These are phyloP conservation scores for Gulo gulo DNA, from an alignment of 2,113 vertebrate genomes.

Conservation along the genomic window DNA sequence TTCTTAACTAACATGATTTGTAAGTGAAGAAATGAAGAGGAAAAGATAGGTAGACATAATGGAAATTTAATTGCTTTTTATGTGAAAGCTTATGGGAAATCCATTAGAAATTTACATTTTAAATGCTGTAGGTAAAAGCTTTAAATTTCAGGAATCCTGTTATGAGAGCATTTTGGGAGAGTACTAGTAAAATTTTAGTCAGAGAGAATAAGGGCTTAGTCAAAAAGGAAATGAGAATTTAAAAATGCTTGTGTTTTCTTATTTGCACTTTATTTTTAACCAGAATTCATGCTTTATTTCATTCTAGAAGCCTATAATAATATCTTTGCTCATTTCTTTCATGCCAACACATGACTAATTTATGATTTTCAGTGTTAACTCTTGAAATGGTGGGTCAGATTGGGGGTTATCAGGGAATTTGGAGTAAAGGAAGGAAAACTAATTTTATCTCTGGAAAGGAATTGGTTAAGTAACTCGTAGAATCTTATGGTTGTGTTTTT, in stretches of 20 bases:
- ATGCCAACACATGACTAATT: neutral
- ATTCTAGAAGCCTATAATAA: neutral
- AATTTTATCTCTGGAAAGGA: neutral
- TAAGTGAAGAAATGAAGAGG: neutral
- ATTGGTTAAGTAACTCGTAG: neutral
- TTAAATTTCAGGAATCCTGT: slow-evolving; percentile 1
- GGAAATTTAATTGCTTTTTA: neutral
- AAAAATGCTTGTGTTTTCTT: slow-evolving; percentile 37
- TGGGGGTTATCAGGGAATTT: slow-evolving; percentile 9
- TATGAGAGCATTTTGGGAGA: slow-evolving; percentile 24
- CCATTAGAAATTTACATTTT: neutral
- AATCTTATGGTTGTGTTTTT: neutral
- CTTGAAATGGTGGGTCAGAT: neutral
- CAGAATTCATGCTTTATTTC: slow-evolving; percentile 42
- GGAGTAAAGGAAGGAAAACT: neutral
- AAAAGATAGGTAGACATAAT: neutral
- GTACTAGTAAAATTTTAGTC: neutral
- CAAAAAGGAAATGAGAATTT: neutral
- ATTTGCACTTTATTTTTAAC: slow-evolving; percentile 45
- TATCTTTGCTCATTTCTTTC: slow-evolving; percentile 21
- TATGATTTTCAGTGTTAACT: neutral
- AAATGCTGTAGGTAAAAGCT: neutral
- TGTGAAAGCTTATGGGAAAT: neutral
- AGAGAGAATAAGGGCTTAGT: neutral
- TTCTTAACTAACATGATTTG: neutral